Percentiles rank a stretch among this genome's conserved stretches.
Conservation (phyloP, 2,888 invertebrate species). For the Coleophora deauratella region DNA sequence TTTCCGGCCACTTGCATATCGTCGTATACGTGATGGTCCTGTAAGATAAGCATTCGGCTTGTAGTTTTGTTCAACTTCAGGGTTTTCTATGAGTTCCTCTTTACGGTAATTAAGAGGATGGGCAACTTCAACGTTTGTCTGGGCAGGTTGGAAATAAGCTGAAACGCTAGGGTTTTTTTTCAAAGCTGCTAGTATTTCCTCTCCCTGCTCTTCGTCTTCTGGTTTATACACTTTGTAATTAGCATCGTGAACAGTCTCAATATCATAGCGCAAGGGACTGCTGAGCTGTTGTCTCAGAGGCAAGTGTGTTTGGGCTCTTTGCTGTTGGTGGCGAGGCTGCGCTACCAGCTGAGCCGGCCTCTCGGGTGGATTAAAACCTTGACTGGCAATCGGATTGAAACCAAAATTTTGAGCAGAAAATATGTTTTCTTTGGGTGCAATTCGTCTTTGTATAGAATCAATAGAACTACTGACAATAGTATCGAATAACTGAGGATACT, state of each 20-base stretch:
- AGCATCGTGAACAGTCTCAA: constrained; percentile 60
- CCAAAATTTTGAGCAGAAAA: constrained; percentile 64
- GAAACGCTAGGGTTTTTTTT: constrained; percentile 62
- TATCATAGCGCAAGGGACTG: constrained; percentile 54
- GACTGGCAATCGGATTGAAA: constrained; percentile 66
- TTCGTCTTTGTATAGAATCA: constrained; percentile 53
- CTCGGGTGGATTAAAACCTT: constrained; percentile 45
- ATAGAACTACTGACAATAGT: constrained; percentile 66
- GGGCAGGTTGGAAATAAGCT: constrained; percentile 58
- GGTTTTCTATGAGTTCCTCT: constrained; percentile 48
- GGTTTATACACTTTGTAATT: constrained; percentile 65
- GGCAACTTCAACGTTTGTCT: constrained; percentile 57
- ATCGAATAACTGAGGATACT: constrained; percentile 61
- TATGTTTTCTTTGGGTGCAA: constrained; percentile 51
- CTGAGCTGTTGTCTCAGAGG: constrained; percentile 40
- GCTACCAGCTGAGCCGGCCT: constrained; percentile 45
- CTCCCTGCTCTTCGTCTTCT: constrained; percentile 54
- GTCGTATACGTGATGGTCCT: constrained; percentile 60
- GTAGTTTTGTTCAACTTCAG: constrained; percentile 56
- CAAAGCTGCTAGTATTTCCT: constrained; percentile 56
- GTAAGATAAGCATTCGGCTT: constrained; percentile 66
- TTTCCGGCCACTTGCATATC: constrained; percentile 64
- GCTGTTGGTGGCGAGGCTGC: constrained; percentile 24
- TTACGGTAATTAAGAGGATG: constrained; percentile 59
- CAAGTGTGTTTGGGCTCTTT: constrained; percentile 19